A percentile compares a stretch with the other conserved stretches of the same genome.
phyloP scores from a whole-genome alignment of 92 coral and sea anemone species.

The Porites divaricata region DNA sequence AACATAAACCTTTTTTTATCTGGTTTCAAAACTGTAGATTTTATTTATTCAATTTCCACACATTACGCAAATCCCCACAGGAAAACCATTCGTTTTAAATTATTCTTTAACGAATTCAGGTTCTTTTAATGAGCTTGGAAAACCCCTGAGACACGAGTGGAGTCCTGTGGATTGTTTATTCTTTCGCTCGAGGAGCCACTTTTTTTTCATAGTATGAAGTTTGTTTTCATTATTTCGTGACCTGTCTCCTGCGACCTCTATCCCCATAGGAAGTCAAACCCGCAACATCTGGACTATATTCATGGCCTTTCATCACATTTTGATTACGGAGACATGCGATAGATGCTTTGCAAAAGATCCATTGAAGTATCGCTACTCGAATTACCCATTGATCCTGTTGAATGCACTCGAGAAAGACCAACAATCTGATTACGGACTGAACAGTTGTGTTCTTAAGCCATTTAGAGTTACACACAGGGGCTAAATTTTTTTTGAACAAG shows the following conservation, averaged over 20 bases:
- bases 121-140: neutral
- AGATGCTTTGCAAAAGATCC: constrained; percentile 11
- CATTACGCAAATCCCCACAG: neutral
- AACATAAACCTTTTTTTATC: neutral
- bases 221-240: constrained; percentile 19
- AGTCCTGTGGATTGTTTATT: neutral
- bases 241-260: neutral
- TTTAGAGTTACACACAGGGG: neutral
- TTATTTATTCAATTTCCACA: neutral
- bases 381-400: neutral
- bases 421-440: constrained; percentile 34
- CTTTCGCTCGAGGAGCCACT: neutral
- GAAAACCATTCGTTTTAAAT: neutral
- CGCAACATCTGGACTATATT: constrained; percentile 23
- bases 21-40: neutral
- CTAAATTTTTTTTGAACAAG: neutral
- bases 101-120: neutral
- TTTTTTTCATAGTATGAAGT: constrained; percentile 21
- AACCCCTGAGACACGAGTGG: neutral
- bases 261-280: constrained; percentile 13
- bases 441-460: neutral
- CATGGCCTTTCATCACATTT: constrained; percentile 19
- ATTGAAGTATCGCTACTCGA: constrained; percentile 12
- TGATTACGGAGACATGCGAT: constrained; percentile 24
- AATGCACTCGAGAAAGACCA: constrained; percentile 11